These are phyloP conservation scores for Brassicogethes aeneus DNA, from an alignment of 2,888 invertebrate species.

Conservation along the genomic window DNA sequence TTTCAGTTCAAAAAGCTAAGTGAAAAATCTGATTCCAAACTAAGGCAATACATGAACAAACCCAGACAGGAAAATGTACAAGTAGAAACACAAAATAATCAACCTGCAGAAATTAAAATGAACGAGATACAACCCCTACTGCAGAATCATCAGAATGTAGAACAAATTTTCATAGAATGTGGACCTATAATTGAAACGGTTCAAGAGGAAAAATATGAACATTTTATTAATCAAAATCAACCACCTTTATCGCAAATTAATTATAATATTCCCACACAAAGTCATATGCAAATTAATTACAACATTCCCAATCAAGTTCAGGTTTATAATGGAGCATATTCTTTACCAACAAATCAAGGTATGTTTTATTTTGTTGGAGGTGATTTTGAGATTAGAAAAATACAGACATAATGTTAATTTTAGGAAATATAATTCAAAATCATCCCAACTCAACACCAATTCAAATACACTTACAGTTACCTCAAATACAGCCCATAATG, in stretches of 20 bases:
- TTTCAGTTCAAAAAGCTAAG: slow-evolving; percentile 43
- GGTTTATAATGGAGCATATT: slow-evolving; percentile 33
- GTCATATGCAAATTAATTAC: slow-evolving; percentile 29
- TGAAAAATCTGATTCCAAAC: slow-evolving; percentile 40
- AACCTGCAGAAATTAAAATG: slow-evolving; percentile 3
- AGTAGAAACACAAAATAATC: slow-evolving; percentile 9
- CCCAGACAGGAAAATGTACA: slow-evolving; percentile 8
- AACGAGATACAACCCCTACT: slow-evolving; percentile 11
- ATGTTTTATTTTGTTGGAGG: background rate
- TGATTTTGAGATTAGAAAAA: too few species aligned
- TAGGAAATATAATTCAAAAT: background rate
- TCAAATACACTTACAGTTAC: slow-evolving; percentile 12
- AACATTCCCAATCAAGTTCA: slow-evolving; percentile 31
- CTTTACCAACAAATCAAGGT: slow-evolving; percentile 22
- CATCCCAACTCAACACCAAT: too few species aligned
- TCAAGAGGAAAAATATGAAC: slow-evolving; percentile 26
- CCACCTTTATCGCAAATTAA: slow-evolving; percentile 30
- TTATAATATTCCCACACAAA: slow-evolving; percentile 31
- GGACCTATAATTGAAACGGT: slow-evolving; percentile 28
- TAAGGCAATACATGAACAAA: slow-evolving; percentile 31
- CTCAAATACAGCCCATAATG: slow-evolving; percentile 9
- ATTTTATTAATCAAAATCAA: slow-evolving; percentile 21
- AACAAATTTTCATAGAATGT: slow-evolving; percentile 36
- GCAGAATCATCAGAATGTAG: slow-evolving; percentile 19
- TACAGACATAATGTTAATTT: too few species aligned